Evolutionary conservation across 2,888 invertebrate genomes (phyloP), one percentile per base, ranked within the genome.

Genomic region (Agrotis segetum): DNA sequence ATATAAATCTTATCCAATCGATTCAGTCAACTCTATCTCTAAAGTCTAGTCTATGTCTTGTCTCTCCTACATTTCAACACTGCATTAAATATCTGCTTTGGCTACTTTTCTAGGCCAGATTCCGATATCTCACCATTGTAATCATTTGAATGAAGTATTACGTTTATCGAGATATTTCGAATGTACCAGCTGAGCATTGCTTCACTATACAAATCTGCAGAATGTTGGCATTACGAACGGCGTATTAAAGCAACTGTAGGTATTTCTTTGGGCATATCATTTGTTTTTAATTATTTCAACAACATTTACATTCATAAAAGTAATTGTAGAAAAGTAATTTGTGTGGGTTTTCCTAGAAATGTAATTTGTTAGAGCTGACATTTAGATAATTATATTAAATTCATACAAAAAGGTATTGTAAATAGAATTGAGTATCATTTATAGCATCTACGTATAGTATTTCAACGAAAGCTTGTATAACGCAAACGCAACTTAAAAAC

Each of bases 301-400:
- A 21, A 21, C 19, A 24, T 55, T 49, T 16, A 55, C 17, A 68
- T 16, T 13, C 16, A 44, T 49, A 50, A 29, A 61, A 56, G 6
- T 16, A 46, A 62, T 67, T 47, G 16, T 50, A n/a, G 44, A 53
- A 16, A 68, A 40, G 13, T 19, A n/a, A 40, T 40, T 40, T 40
- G 40, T 17, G 24, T 40, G 14, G 14, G 16, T 56, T 74, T 52
- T 47, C 13, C 2, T 11, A 19, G 16, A 40, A 47, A 62, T 46
- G 59, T 21, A 40, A 52, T 46, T 74, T 3, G 13, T 19, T 4
- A 34, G 5, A 62, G 46, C 17, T 56, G 49, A 46, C 13, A 55
- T 60, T 67, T 61, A 11, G 40, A 40, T 40, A 40, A 40, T 40
- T 9, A 40, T 11, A 40, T 40, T 40, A 40, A 40, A 9, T 40